Percentiles rank a stretch among this genome's conserved stretches.
phyloP scores from a whole-genome alignment of 2,797 vertebrate species.

The Pelodytes ibericus region DNA sequence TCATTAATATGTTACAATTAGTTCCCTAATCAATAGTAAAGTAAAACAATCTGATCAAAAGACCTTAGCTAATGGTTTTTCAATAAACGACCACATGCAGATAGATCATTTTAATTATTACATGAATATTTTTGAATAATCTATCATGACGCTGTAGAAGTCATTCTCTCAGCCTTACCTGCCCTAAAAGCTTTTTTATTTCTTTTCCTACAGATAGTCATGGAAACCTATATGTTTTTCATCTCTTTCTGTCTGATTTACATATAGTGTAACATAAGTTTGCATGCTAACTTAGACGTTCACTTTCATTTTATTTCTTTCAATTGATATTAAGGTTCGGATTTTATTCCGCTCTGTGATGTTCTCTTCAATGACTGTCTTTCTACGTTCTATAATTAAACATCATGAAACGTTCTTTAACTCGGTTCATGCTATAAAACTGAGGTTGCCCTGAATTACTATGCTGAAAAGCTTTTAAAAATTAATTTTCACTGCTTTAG shows the following conservation, averaged over 20 bases:
- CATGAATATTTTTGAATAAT: too few species aligned
- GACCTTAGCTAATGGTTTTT: too few species aligned
- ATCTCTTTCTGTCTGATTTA: slow-evolving; percentile 13
- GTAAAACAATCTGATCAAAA: too few species aligned
- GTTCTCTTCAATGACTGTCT: slow-evolving; percentile 50
- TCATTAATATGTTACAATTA: too few species aligned
- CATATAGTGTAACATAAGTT: slow-evolving; percentile 18
- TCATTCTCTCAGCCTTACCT: not conserved
- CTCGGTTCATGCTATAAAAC: slow-evolving; percentile 34
- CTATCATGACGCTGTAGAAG: too few species aligned
- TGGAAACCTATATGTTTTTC: not conserved
- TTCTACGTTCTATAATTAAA: slow-evolving; percentile 55
- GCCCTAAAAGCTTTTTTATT: not conserved
- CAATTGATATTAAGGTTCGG: slow-evolving; percentile 32
- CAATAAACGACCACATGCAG: too few species aligned
- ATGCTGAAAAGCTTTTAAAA: slow-evolving; percentile 47
- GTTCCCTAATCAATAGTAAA: too few species aligned
- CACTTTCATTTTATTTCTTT: slow-evolving; percentile 17
- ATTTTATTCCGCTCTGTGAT: slow-evolving; percentile 36
- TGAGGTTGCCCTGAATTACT: slow-evolving; percentile 46
- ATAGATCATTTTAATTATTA: too few species aligned
- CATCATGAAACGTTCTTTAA: slow-evolving; percentile 51
- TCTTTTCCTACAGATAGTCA: not conserved
- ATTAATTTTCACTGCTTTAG: slow-evolving; percentile 49
- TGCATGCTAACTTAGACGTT: slow-evolving; percentile 20